phyloP scores from a whole-genome alignment of 2,888 invertebrate genomes.

The Noctua janthina region DNA sequence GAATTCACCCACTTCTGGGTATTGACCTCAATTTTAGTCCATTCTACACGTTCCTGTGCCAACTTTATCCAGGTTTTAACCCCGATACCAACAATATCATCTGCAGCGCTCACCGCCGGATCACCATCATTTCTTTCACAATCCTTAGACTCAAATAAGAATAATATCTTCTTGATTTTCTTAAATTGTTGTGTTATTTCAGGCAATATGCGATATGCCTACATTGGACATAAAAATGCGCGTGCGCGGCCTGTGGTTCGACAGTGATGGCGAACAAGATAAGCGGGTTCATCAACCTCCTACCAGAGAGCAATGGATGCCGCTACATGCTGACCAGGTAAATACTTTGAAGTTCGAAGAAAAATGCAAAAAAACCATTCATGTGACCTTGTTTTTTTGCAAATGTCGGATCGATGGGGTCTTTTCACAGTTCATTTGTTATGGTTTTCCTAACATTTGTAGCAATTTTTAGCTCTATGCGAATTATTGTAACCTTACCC shows the following conservation, averaged over 20 bases:
- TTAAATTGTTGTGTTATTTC: constrained; percentile 4
- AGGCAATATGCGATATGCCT: constrained; percentile 92
- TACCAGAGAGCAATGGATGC: constrained; percentile 88
- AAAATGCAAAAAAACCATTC: too few relatives aligned
- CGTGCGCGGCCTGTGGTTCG: constrained; percentile 90
- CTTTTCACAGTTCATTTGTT: too few relatives aligned
- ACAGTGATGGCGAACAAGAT: constrained; percentile 82
- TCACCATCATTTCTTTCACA: background rate
- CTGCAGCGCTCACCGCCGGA: background rate
- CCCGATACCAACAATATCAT: background rate
- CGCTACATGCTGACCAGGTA: constrained; percentile 92
- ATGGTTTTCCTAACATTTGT: too few relatives aligned
- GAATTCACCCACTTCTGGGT: background rate
- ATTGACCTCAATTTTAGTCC: too few relatives aligned
- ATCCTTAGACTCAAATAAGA: background rate
- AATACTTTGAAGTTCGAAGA: background rate
- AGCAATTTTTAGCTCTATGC: too few relatives aligned
- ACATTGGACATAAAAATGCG: constrained; percentile 90
- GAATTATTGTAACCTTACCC: too few relatives aligned
- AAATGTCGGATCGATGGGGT: too few relatives aligned
- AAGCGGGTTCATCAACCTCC: constrained; percentile 80
- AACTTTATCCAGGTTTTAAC: too few relatives aligned
- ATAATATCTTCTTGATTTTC: background rate
- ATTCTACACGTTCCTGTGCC: too few relatives aligned
- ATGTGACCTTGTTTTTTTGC: too few relatives aligned